Conservation (phyloP, 2,888 invertebrate species). For the Agonopterix alstromeriana region DNA sequence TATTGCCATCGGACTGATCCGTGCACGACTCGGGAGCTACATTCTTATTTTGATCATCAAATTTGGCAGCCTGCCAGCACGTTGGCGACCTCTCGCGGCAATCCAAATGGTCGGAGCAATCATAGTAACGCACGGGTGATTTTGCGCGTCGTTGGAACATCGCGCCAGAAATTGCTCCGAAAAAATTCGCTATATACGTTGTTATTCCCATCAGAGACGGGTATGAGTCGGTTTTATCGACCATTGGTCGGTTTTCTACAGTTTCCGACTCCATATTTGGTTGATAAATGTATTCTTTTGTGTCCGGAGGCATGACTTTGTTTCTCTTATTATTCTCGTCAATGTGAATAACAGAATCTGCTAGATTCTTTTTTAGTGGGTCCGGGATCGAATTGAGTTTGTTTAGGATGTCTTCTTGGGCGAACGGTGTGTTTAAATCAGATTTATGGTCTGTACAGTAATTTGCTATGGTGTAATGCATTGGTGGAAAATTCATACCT, state of each 20-base stretch:
- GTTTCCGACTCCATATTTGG: background rate
- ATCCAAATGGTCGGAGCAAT: slow-evolving; percentile 19
- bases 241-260: slow-evolving; percentile 1
- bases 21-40: slow-evolving; percentile 24
- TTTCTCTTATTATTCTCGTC: slow-evolving; percentile 24
- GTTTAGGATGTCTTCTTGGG: slow-evolving; percentile 41
- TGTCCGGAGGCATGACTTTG: slow-evolving; percentile 13
- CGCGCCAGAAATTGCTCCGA: slow-evolving; percentile 46
- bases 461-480: slow-evolving; percentile 39
- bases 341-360: slow-evolving; percentile 42
- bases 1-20: slow-evolving; percentile 28
- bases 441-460: slow-evolving; percentile 37
- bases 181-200: slow-evolving; percentile 48
- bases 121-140: slow-evolving; percentile 29
- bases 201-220: slow-evolving; percentile 40
- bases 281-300: slow-evolving; percentile 8
- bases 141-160: slow-evolving; percentile 43
- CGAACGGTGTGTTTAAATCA: slow-evolving; percentile 40
- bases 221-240: slow-evolving; percentile 18
- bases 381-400: slow-evolving; percentile 51
- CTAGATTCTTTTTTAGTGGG: slow-evolving; percentile 57
- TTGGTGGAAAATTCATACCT: slow-evolving; percentile 28
- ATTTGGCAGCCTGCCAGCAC: slow-evolving; percentile 47
- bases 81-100: slow-evolving; percentile 37
- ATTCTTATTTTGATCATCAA: slow-evolving; percentile 51